Conservation (phyloP, 2,888 invertebrate genomes). For the Cephus runcator region DNA sequence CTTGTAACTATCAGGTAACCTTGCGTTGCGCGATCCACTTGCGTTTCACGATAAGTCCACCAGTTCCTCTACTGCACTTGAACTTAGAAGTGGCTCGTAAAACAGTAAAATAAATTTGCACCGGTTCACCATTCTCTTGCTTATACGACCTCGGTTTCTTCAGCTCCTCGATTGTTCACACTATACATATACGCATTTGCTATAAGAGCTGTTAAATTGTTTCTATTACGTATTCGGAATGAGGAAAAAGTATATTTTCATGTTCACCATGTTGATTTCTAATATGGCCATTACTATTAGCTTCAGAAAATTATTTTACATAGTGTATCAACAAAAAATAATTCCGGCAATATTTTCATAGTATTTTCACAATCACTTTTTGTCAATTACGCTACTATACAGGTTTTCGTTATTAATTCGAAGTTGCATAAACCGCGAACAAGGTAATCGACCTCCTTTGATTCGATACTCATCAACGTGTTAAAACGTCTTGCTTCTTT, state of each 20-base stretch:
- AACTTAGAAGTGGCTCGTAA: background rate
- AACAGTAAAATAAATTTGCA: background rate
- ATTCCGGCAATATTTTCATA: background rate
- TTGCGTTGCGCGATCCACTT: background rate
- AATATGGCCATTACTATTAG: background rate
- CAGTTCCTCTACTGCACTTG: background rate
- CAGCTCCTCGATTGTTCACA: background rate
- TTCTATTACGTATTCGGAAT: background rate
- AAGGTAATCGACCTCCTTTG: background rate
- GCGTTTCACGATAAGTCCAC: background rate
- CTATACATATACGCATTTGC: background rate
- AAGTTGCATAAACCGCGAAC: background rate
- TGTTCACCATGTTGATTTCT: background rate
- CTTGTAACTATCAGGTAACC: background rate
- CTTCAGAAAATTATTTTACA: background rate
- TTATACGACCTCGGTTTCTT: background rate
- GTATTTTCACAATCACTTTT: background rate
- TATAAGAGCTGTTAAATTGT: background rate
- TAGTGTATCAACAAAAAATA: background rate
- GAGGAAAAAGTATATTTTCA: background rate
- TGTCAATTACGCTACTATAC: background rate
- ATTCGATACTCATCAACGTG: background rate
- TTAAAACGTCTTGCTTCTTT: no score
- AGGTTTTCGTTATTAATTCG: background rate
- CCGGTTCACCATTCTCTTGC: background rate